phyloP scores from a whole-genome alignment of 2,797 vertebrate species.

The Sebastes minor region DNA sequence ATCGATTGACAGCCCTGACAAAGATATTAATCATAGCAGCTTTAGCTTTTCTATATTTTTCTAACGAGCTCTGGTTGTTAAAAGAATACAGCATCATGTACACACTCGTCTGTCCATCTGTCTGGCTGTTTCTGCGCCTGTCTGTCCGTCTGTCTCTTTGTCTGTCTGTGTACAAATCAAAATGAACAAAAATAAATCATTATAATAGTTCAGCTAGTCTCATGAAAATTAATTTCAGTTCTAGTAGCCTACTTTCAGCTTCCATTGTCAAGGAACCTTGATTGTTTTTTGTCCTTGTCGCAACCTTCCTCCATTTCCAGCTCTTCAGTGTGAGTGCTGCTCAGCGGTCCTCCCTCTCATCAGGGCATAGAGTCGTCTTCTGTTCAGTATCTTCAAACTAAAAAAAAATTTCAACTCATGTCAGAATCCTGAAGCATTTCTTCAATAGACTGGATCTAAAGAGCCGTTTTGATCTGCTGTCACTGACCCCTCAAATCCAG shows the following conservation, averaged over 20 bases:
- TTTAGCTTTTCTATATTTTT: background rate
- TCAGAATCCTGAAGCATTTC: background rate
- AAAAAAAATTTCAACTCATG: background rate
- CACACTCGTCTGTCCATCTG: background rate
- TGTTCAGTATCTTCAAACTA: background rate
- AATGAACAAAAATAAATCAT: background rate
- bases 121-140: background rate
- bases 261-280: background rate
- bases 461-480: background rate
- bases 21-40: background rate
- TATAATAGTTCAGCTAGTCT: background rate
- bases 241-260: background rate
- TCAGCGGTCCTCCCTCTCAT: background rate
- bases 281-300: background rate
- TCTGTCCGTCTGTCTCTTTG: background rate
- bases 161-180: background rate
- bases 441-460: conserved; percentile 8
- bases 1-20: no score
- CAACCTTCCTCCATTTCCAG: background rate
- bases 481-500: background rate
- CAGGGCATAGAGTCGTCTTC: background rate
- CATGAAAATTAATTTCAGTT: background rate
- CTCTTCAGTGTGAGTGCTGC: background rate
- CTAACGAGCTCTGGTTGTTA: background rate
- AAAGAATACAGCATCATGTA: background rate